Conservation (phyloP, 1,140 invertebrate species). For the Aphelinus certus region DNA sequence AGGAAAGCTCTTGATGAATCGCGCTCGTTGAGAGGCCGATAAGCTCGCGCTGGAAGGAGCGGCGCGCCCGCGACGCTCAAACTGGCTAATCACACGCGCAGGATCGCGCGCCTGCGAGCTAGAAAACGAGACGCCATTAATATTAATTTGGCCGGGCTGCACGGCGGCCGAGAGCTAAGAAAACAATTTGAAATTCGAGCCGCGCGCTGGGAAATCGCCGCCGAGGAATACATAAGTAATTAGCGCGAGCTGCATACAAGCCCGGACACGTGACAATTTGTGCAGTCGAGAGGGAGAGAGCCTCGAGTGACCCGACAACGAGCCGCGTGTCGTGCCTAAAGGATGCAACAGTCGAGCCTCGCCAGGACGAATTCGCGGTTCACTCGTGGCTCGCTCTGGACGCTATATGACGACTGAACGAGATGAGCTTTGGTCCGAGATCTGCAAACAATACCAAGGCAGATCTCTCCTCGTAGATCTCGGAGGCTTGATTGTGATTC, state of each 20-base stretch:
- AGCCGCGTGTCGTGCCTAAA: neutral
- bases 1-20: too few species aligned
- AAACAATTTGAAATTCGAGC: conserved; percentile 21
- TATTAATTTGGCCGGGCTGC: conserved; percentile 14
- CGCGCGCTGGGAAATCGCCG: conserved; percentile 17
- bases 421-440: neutral
- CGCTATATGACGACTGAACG: neutral
- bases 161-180: neutral
- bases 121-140: conserved; percentile 21
- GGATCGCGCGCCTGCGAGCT: conserved; percentile 16
- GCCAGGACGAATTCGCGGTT: too few species aligned
- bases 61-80: conserved; percentile 9
- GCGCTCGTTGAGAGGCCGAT: too few species aligned
- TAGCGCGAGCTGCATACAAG: neutral
- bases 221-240: conserved; percentile 26
- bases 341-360: too few species aligned
- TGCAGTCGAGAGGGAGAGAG: neutral
- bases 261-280: conserved; percentile 12
- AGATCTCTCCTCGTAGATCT: neutral
- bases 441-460: neutral
- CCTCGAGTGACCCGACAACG: conserved; percentile 8
- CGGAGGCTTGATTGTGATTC: neutral
- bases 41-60: neutral
- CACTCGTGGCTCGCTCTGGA: too few species aligned
- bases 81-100: conserved; percentile 18